These are phyloP conservation scores for Aphelenchoides avenae DNA, from an alignment of 1,140 invertebrate genomes.

Conservation along the genomic window DNA sequence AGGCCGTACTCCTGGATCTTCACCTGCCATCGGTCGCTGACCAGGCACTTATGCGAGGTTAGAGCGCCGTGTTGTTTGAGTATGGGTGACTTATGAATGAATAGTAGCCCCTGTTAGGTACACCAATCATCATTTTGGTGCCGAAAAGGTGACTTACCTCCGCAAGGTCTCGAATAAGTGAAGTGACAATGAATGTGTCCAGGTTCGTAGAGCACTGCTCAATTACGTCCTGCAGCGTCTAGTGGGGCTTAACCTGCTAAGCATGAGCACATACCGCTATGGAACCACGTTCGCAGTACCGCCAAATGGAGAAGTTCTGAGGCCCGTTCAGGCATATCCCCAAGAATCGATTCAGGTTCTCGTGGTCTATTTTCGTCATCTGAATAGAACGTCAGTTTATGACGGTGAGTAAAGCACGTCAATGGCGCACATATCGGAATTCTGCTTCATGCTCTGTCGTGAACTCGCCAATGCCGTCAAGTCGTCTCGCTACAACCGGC, in stretches of 20 bases:
- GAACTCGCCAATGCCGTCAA: no score
- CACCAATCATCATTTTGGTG: no score
- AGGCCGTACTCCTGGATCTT: constrained; percentile 48
- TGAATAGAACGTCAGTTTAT: no score
- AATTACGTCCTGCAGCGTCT: constrained; percentile 50
- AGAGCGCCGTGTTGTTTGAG: constrained; percentile 46
- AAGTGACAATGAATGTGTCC: constrained; percentile 54
- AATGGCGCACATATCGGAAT: no score
- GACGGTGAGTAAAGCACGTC: no score
- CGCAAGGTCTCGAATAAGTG: constrained; percentile 47
- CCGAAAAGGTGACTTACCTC: no score
- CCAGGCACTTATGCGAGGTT: constrained; percentile 45
- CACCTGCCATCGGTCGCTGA: constrained; percentile 58
- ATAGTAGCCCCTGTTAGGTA: constrained; percentile 29
- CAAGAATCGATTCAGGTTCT: constrained; percentile 80
- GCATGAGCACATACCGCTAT: no score
- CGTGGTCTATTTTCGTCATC: constrained; percentile 77
- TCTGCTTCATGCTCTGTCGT: no score
- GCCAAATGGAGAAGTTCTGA: constrained; percentile 63
- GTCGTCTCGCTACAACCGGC: no score
- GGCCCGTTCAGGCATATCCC: constrained; percentile 74
- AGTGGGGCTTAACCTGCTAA: no score
- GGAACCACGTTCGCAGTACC: constrained; percentile 47
- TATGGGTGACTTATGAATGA: constrained; percentile 43
- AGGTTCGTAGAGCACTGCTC: constrained; percentile 37